phyloP scores from a whole-genome alignment of 2,888 invertebrate species.

The Eupithecia pulchellata region DNA sequence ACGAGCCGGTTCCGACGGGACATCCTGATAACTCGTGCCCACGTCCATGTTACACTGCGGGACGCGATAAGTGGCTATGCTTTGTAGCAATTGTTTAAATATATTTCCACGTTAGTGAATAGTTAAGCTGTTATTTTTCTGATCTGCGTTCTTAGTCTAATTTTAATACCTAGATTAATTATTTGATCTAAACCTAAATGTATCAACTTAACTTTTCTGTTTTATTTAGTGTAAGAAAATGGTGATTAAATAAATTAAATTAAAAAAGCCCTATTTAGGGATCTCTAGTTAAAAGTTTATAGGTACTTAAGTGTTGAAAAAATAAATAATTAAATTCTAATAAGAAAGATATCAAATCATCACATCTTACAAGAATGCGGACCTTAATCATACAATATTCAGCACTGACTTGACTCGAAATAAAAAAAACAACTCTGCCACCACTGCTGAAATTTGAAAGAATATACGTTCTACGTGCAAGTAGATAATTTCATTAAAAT shows the following conservation, averaged over 20 bases:
- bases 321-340: not conserved
- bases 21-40: conserved; percentile 81
- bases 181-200: too few species aligned
- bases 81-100: not conserved
- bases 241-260: too few species aligned
- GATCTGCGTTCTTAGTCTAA: too few species aligned
- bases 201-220: too few species aligned
- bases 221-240: too few species aligned
- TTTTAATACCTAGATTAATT: too few species aligned
- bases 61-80: conserved; percentile 37
- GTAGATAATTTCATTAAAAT: not conserved
- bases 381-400: not conserved
- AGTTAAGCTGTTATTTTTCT: too few species aligned
- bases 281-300: not conserved
- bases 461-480: not conserved
- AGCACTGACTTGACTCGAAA: not conserved
- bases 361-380: not conserved
- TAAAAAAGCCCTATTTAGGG: not conserved
- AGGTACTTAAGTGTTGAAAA: not conserved
- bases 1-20: conserved; percentile 74
- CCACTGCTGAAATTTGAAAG: not conserved
- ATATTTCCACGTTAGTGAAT: too few species aligned
- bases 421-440: not conserved
- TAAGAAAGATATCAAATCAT: not conserved
- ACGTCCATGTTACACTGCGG: conserved; percentile 69